Conservation (phyloP, 2,797 vertebrate species). For the Typhlichthys eigenmanni region DNA sequence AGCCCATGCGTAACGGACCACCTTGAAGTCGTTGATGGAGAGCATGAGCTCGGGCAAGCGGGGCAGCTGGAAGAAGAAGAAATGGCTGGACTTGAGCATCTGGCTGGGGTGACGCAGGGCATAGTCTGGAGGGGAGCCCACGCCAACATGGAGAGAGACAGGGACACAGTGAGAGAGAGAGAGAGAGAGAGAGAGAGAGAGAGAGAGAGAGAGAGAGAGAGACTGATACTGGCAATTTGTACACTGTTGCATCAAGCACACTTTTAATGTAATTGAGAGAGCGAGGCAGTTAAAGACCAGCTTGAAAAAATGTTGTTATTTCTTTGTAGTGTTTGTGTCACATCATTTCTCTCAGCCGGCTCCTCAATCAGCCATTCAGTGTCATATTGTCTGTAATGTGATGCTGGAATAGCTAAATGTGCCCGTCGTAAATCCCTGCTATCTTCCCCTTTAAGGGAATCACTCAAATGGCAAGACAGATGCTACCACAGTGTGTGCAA, state of each 20-base stretch:
- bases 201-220: no score
- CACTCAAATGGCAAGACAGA: slow-evolving; percentile 64
- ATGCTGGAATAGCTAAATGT: slow-evolving; percentile 6
- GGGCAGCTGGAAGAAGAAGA: slow-evolving; percentile 98
- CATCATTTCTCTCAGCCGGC: slow-evolving; percentile 32
- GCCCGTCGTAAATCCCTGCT: slow-evolving; percentile 64
- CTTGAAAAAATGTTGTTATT: no score
- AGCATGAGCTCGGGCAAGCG: slow-evolving; percentile 97
- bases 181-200: no score
- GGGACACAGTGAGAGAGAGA: no score
- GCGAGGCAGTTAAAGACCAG: no score
- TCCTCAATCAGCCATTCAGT: slow-evolving; percentile 49
- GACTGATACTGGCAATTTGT: no score
- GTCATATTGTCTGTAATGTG: slow-evolving; percentile 16
- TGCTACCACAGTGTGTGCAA: slow-evolving; percentile 42
- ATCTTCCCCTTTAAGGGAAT: slow-evolving; percentile 41
- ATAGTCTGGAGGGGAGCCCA: slow-evolving; percentile 82
- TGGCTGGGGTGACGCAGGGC: slow-evolving; percentile 92
- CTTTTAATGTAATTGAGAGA: no score
- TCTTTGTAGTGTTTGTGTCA: no score
- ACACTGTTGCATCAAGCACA: no score
- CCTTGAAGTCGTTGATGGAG: slow-evolving; percentile 98
- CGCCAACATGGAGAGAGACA: slow-evolving; percentile 2
- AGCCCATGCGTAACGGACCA: slow-evolving; percentile 60
- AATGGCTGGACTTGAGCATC: slow-evolving; percentile 95